phyloP scores from a whole-genome alignment of 2,888 invertebrate genomes.

The Metallyticus violacea region DNA sequence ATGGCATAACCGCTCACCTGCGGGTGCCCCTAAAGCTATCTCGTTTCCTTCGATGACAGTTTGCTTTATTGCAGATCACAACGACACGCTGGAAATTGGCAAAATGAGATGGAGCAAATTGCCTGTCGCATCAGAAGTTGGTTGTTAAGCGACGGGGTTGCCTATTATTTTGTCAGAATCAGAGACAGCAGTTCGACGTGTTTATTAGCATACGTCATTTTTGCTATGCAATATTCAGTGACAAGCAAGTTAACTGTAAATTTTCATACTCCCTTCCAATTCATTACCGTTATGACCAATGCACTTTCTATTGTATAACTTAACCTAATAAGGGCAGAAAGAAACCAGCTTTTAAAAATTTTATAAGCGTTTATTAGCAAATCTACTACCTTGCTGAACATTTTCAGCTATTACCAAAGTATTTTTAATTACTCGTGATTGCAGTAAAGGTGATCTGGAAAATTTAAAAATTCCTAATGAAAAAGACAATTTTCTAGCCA shows the following conservation, averaged over 20 bases:
- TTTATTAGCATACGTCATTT: neutral
- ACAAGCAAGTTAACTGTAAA: neutral
- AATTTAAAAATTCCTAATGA: no score
- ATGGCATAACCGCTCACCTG: neutral
- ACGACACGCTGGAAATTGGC: neutral
- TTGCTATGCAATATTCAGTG: neutral
- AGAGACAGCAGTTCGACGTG: neutral
- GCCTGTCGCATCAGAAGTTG: neutral
- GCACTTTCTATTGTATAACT: no score
- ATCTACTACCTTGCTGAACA: no score
- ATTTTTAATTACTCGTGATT: no score
- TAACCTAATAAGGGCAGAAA: no score
- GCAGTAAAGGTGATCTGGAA: no score
- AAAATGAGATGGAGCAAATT: neutral
- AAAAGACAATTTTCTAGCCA: no score
- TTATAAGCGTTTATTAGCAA: neutral
- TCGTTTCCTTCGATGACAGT: neutral
- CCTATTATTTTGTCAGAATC: neutral
- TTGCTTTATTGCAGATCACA: neutral
- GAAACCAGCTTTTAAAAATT: no score
- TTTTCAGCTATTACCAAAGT: no score
- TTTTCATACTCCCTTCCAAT: neutral
- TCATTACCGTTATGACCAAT: no score
- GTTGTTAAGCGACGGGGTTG: no score
- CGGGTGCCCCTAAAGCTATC: neutral